A percentile compares a stretch with the other conserved stretches of the same genome.
phyloP scores from a whole-genome alignment of 2,888 invertebrate species.

The Phrixothrix hirtus region DNA sequence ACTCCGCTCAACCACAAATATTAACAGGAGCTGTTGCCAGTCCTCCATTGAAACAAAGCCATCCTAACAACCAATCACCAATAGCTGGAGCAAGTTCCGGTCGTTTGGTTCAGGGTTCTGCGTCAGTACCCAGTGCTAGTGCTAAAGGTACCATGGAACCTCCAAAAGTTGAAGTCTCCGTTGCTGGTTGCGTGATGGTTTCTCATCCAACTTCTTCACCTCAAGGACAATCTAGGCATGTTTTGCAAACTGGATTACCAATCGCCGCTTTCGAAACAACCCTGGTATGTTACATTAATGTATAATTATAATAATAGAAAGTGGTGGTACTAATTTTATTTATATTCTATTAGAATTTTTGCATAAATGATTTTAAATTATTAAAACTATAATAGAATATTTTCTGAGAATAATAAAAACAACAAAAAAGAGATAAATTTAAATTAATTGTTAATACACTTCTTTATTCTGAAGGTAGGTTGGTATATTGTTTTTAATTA shows the following conservation, averaged over 20 bases:
- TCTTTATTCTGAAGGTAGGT: no score
- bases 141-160: conserved; percentile 57
- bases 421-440: no score
- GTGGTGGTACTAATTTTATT: no score
- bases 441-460: no score
- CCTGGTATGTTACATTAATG: conserved; percentile 69
- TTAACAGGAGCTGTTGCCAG: conserved; percentile 61
- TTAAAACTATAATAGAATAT: no score
- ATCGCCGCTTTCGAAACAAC: conserved; percentile 67
- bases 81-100: conserved; percentile 56
- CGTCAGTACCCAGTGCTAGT: conserved; percentile 55
- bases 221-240: conserved; percentile 60
- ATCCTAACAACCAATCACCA: conserved; percentile 34
- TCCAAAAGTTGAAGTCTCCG: conserved; percentile 61
- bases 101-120: conserved; percentile 63
- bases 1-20: conserved; percentile 54
- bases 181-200: conserved; percentile 62
- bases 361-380: no score
- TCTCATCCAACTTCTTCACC: conserved; percentile 52
- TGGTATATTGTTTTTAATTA: no score
- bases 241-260: conserved; percentile 61
- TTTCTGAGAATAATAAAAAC: no score
- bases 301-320: no score
- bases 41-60: conserved; percentile 37
- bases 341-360: no score